Percentiles rank a stretch among this genome's conserved stretches.
These are phyloP conservation scores for Phlogophora meticulosa DNA, from an alignment of 2,888 invertebrate genomes.

Conservation along the genomic window DNA sequence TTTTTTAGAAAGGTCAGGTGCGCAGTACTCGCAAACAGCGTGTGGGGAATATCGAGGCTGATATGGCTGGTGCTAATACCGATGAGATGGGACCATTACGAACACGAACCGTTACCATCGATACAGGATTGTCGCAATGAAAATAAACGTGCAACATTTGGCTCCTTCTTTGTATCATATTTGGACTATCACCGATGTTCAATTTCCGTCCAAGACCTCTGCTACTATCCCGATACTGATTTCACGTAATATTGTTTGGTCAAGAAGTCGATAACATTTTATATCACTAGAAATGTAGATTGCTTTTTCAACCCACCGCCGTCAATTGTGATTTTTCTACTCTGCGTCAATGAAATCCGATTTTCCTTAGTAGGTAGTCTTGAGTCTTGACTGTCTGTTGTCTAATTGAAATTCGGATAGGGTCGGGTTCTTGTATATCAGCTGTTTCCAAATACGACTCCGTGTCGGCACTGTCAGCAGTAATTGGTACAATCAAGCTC, in stretches of 20 bases:
- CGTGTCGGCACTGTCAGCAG: conserved; percentile 20
- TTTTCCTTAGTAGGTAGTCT: not conserved
- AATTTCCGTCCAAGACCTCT: conserved; percentile 17
- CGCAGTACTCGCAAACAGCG: too few relatives aligned
- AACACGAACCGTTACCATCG: not conserved
- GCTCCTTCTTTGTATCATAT: conserved; percentile 1
- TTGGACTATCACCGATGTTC: conserved; percentile 4
- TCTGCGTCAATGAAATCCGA: not conserved
- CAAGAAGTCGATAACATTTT: conserved; percentile 1
- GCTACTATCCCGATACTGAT: conserved; percentile 1
- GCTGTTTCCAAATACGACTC: conserved; percentile 24
- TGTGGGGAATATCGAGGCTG: too few relatives aligned
- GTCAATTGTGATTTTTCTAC: not conserved
- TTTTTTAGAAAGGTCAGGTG: too few relatives aligned
- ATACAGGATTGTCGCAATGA: not conserved
- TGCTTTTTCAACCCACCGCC: not conserved
- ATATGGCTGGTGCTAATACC: too few relatives aligned
- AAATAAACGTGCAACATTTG: conserved; percentile 18
- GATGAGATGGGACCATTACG: too few relatives aligned
- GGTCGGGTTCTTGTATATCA: conserved; percentile 22
- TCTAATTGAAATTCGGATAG: conserved; percentile 31
- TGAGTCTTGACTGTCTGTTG: not conserved
- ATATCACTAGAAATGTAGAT: conserved; percentile 8
- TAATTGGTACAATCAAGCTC: conserved; percentile 50
- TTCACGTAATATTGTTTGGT: not conserved